phyloP scores from a whole-genome alignment of 1,140 invertebrate genomes.

The Drosophila arawakana region DNA sequence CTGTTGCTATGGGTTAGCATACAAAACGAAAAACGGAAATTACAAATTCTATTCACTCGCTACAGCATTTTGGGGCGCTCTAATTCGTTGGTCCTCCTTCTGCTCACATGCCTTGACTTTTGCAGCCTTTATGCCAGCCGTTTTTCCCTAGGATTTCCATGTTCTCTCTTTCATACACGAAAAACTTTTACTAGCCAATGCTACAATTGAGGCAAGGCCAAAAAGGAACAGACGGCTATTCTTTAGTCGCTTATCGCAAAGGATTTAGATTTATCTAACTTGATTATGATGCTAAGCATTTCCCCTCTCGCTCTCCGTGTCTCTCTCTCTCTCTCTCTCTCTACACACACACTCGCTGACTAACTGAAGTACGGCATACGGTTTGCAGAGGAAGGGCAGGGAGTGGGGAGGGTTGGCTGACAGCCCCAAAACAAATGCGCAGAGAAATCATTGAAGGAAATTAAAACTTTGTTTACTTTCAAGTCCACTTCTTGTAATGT shows the following conservation, averaged over 20 bases:
- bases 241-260: slow-evolving; percentile 78
- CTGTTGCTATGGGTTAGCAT: slow-evolving; percentile 58
- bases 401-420: not conserved
- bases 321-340: slow-evolving; percentile 9
- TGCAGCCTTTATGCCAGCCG: not conserved
- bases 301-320: slow-evolving; percentile 17
- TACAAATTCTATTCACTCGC: slow-evolving; percentile 81
- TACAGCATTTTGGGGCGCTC: slow-evolving; percentile 61
- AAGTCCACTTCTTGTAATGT: slow-evolving; percentile 58
- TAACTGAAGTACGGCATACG: not conserved
- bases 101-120: not conserved
- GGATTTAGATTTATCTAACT: slow-evolving; percentile 82
- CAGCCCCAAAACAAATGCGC: slow-evolving; percentile 68
- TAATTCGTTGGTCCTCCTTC: slow-evolving; percentile 58
- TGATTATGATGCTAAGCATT: slow-evolving; percentile 73
- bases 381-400: not conserved
- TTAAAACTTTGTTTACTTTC: slow-evolving; percentile 81
- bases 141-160: too few relatives aligned
- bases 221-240: slow-evolving; percentile 51
- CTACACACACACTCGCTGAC: slow-evolving; percentile 15
- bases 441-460: slow-evolving; percentile 81
- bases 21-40: slow-evolving; percentile 80
- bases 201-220: slow-evolving; percentile 18
- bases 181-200: slow-evolving; percentile 38
- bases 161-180: not conserved